Conservation (phyloP, 2,888 invertebrate species). For the Dasypolia templi region DNA sequence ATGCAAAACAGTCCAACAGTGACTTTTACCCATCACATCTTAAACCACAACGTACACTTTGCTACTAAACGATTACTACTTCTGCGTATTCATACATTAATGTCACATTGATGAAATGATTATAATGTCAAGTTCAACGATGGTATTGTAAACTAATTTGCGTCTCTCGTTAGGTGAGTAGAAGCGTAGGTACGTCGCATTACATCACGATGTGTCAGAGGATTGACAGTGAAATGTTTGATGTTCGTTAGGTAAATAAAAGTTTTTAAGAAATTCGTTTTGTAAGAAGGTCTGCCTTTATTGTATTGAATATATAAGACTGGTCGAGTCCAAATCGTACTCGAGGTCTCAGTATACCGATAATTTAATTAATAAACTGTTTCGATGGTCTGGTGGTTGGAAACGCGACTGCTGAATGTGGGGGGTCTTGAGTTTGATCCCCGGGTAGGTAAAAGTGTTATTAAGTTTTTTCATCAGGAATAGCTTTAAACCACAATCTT, state of each 20-base stretch:
- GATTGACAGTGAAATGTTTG: constrained; percentile 36
- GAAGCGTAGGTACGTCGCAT: constrained; percentile 12
- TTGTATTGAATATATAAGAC: constrained; percentile 12
- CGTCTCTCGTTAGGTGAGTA: constrained; percentile 19
- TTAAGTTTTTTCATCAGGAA: not conserved
- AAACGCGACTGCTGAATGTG: no score
- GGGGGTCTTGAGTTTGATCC: not conserved
- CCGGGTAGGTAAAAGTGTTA: not conserved
- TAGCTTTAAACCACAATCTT: no score
- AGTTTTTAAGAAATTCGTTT: constrained; percentile 37
- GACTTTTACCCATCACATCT: not conserved
- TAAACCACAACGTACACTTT: constrained; percentile 3
- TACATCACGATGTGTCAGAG: constrained; percentile 35
- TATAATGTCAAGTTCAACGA: constrained; percentile 63
- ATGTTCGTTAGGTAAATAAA: constrained; percentile 30
- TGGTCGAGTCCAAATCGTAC: not conserved
- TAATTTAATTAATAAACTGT: not conserved
- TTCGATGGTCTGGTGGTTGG: not conserved
- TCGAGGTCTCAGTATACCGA: not conserved
- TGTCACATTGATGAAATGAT: constrained; percentile 43
- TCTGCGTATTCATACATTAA: constrained; percentile 33
- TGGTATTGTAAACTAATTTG: constrained; percentile 57
- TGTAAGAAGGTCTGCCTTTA: constrained; percentile 21
- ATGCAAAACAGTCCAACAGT: not conserved
- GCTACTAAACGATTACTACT: constrained; percentile 26